These are phyloP conservation scores for Pogonophryne albipinna DNA, from an alignment of 2,797 vertebrate species.

Conservation along the genomic window DNA sequence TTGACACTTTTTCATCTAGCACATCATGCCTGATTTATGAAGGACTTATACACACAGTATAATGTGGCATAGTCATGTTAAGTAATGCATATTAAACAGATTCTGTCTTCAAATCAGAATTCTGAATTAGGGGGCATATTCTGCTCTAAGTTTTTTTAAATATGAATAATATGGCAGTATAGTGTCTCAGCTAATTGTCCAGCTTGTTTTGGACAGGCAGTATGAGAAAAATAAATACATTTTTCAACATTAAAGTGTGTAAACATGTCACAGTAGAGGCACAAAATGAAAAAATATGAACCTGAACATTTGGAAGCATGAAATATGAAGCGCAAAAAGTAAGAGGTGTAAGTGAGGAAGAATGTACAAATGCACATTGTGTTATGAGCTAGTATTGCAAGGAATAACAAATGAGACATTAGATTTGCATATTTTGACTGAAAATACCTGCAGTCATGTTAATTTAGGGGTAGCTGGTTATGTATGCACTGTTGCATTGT, in stretches of 20 bases:
- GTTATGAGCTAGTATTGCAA: not conserved
- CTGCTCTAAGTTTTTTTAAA: constrained; percentile 10
- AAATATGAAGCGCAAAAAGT: constrained; percentile 11
- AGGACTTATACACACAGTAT: constrained; percentile 2
- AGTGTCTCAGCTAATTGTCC: not conserved
- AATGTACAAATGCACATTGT: too few species aligned
- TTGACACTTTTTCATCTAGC: constrained; percentile 15
- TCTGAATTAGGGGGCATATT: constrained; percentile 7
- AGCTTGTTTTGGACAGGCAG: too few species aligned
- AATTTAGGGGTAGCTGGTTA: not conserved
- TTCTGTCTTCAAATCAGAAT: not conserved
- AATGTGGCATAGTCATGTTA: not conserved
- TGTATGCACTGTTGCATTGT: not conserved
- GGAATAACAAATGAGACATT: not conserved
- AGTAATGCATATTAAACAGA: constrained; percentile 5
- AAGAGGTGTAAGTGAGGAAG: not conserved
- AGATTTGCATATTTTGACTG: not conserved
- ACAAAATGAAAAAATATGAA: too few species aligned
- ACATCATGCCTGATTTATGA: constrained; percentile 30
- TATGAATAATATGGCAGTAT: constrained; percentile 14
- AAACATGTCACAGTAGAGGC: too few species aligned
- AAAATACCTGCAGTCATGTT: not conserved
- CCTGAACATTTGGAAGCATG: not conserved
- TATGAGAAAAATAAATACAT: too few species aligned
- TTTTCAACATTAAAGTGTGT: too few species aligned